Evolutionary conservation across 2,113 vertebrate species (phyloP).

Genomic region (Strix aluco): DNA sequence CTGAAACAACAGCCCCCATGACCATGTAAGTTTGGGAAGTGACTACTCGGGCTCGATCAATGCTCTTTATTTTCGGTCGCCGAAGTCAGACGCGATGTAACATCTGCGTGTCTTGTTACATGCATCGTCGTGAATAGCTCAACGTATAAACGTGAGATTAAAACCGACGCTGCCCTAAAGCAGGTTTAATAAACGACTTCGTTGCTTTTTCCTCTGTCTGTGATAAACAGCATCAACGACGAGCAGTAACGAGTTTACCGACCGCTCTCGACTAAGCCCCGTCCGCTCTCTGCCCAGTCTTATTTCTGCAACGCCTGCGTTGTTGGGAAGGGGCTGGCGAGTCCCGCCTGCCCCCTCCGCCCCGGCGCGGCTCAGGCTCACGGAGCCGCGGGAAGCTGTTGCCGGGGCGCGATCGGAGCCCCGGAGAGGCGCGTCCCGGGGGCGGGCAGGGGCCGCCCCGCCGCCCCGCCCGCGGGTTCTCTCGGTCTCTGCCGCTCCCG

Average conservation of each 20-base stretch:
- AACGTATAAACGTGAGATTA: neutral
- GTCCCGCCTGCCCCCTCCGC: neutral
- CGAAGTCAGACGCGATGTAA: neutral
- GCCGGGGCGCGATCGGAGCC: neutral
- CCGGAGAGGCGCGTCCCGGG: neutral
- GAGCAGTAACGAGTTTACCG: accelerated
- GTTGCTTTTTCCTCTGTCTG: neutral
- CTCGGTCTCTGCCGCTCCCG: neutral
- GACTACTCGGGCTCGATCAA: neutral
- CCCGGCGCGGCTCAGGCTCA: neutral
- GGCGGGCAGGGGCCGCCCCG: neutral
- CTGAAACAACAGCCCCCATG: neutral
- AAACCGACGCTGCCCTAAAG: neutral
- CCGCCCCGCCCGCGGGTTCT: neutral
- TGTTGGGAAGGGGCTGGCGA: neutral
- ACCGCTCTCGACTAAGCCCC: neutral
- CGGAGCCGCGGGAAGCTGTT: neutral
- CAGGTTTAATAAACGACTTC: neutral
- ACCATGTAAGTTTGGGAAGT: neutral
- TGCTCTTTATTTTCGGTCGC: neutral
- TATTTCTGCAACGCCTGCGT: neutral
- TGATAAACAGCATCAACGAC: neutral
- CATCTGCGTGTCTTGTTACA: too few relatives aligned
- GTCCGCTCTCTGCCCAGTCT: neutral
- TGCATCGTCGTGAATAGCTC: neutral